Evolutionary conservation across 2,888 invertebrate species (phyloP), one percentile per base, ranked within the genome.

Genomic region (Crematogaster levior): DNA sequence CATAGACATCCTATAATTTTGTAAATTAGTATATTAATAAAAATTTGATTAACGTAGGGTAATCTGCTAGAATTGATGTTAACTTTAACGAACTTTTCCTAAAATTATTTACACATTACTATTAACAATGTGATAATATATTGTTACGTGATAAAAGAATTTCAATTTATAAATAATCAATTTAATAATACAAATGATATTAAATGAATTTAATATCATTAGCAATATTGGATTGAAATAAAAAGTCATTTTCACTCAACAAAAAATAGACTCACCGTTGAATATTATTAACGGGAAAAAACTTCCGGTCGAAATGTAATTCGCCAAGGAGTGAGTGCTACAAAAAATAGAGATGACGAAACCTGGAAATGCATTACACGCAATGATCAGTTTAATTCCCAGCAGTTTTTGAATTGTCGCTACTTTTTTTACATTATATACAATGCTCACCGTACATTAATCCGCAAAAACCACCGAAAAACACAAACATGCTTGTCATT

Each of bases 211-310:
- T 34, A 18, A n/a, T 34, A 46, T 43, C 5, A 15, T 18, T 40
- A 61, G 5, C 18, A 46, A 7, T 3, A 73, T 4, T 60, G 30
- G 7, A n/a, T 21, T 30, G 0, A 51, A 75, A 4, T 63, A 48
- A 66, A 48, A 10, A 5, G 1, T 30, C 37, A 56, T 40, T 27
- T 63, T 63, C 0, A 24, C 15, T 3, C 60, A 37, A 27, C 18
- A 65, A 66, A 34, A 1, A 10, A 65, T 9, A 37, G 15, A 27
- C 96, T 95, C 94, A 98, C 98, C 98, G 93, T 98, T 97, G 7
- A 98, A 95, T 85, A 99, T 95, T 86, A 98, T 96, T 95, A 98
- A 97, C 0, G 98, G 98, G 92, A 98, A 98, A 93, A 98, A 98
- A 86, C 97, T 97, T 18, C 98, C 98, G 0, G 98, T 96, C 0